Percentiles rank a stretch among this genome's conserved stretches.
phyloP scores from a whole-genome alignment of 1,140 invertebrate species.

The Bacillus rossius region DNA sequence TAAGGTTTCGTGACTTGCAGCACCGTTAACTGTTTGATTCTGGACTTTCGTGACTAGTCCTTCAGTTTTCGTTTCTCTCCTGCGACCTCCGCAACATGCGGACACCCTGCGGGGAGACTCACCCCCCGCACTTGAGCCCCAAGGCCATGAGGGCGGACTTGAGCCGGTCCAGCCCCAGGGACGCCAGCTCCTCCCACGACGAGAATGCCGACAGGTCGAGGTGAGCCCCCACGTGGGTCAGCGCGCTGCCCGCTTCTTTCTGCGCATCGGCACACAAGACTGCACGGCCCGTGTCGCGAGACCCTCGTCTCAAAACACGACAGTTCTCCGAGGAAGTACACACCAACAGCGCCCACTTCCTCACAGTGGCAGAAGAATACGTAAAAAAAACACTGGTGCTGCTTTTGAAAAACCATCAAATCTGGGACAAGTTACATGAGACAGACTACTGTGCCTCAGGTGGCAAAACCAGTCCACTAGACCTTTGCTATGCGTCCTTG shows the following conservation, averaged over 20 bases:
- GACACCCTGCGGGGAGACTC: no score
- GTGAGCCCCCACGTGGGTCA: constrained; percentile 90
- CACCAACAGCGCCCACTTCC: no score
- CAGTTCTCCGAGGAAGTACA: no score
- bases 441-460: no score
- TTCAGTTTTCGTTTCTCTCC: no score
- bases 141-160: constrained; percentile 97
- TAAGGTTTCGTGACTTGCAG: background rate
- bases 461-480: no score
- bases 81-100: no score
- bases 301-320: background rate
- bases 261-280: constrained; percentile 39
- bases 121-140: constrained; percentile 97
- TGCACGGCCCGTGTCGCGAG: background rate
- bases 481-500: no score
- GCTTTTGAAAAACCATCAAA: no score
- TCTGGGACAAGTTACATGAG: no score
- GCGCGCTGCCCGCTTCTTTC: constrained; percentile 91
- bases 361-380: background rate
- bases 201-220: constrained; percentile 95
- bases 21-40: no score
- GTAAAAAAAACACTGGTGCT: constrained; percentile 10
- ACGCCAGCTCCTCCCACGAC: constrained; percentile 96
- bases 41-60: no score
- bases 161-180: constrained; percentile 91